Percentiles rank a stretch among this genome's conserved stretches.
phyloP scores from a whole-genome alignment of 2,113 vertebrate genomes.

The Pseudopodoces humilis region DNA sequence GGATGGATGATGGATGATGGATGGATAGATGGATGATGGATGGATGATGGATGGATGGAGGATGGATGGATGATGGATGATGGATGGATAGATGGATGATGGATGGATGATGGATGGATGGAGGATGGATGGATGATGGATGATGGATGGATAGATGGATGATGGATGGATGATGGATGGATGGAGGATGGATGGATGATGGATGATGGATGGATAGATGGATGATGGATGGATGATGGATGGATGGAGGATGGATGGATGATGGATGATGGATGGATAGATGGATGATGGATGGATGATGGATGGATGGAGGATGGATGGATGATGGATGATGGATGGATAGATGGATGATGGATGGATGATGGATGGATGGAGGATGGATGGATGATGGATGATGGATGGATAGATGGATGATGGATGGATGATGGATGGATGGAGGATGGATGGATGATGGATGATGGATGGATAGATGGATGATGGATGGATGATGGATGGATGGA shows the following conservation, averaged over 20 bases:
- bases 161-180: not conserved
- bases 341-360: not conserved
- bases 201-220: not conserved
- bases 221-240: not conserved
- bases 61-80: not conserved
- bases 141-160: too few relatives aligned
- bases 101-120: not conserved
- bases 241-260: not conserved
- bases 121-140: not conserved
- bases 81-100: too few relatives aligned
- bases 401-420: too few relatives aligned
- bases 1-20: not conserved
- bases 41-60: not conserved
- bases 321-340: not conserved
- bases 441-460: not conserved
- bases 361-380: not conserved
- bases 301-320: not conserved
- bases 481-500: not conserved
- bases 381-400: not conserved
- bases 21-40: too few relatives aligned
- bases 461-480: too few relatives aligned
- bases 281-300: not conserved
- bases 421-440: not conserved
- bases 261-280: not conserved
- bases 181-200: not conserved